Conservation (phyloP, 1,140 invertebrate species). For the Hesperophylax magnus region DNA sequence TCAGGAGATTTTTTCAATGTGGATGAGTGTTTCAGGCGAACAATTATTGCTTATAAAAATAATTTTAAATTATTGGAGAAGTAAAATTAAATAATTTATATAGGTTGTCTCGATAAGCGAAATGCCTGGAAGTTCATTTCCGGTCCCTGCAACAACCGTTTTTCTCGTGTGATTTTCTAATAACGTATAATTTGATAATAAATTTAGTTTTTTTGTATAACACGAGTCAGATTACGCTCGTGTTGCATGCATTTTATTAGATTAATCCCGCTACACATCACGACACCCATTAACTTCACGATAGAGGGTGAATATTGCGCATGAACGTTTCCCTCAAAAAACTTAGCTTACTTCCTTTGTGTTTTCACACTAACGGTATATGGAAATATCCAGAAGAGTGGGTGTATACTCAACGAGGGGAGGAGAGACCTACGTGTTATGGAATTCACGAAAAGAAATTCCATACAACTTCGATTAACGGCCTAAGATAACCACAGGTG, state of each 20-base stretch:
- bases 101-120: no score
- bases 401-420: neutral
- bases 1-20: no score
- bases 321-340: neutral
- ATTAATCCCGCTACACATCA: slow-evolving; percentile 17
- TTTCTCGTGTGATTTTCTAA: no score
- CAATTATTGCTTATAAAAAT: no score
- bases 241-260: slow-evolving; percentile 18
- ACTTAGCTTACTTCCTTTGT: neutral
- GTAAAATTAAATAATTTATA: no score
- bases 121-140: no score
- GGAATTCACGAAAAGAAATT: slow-evolving; percentile 6
- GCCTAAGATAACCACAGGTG: neutral
- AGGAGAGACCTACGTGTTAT: neutral
- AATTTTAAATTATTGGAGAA: no score
- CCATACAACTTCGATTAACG: slow-evolving; percentile 5
- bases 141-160: no score
- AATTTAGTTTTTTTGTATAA: neutral
- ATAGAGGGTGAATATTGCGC: slow-evolving; percentile 1
- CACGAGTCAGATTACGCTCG: neutral
- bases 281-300: slow-evolving; percentile 12
- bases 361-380: neutral
- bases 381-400: slow-evolving; percentile 6
- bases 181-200: no score
- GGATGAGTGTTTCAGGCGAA: no score